Percentiles rank a stretch among this genome's conserved stretches.
These are phyloP conservation scores for Helicoverpa assulta DNA, from an alignment of 2,888 invertebrate genomes.

Conservation along the genomic window DNA sequence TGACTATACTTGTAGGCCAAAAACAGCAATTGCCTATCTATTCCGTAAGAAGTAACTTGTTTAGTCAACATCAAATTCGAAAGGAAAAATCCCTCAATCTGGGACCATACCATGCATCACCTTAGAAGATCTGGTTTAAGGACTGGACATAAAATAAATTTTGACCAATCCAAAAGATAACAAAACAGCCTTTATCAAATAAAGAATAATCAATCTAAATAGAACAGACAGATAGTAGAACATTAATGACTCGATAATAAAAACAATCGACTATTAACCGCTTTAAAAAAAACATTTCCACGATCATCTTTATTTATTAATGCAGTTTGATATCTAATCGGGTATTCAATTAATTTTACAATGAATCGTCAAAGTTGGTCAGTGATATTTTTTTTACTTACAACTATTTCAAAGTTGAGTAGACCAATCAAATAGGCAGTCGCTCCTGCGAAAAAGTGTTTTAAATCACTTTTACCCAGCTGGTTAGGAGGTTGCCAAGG, in stretches of 20 bases:
- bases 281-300: constrained; percentile 37
- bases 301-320: constrained; percentile 6
- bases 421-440: too few relatives aligned
- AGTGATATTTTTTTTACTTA: background rate
- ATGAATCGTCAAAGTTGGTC: constrained; percentile 41
- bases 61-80: too few relatives aligned
- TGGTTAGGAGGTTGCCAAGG: too few relatives aligned
- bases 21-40: too few relatives aligned
- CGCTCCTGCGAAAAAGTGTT: too few relatives aligned
- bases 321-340: constrained; percentile 25
- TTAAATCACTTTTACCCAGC: too few relatives aligned
- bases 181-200: background rate
- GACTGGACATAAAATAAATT: background rate
- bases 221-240: background rate
- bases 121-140: too few relatives aligned
- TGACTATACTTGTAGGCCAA: too few relatives aligned
- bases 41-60: too few relatives aligned
- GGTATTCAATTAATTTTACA: constrained; percentile 19
- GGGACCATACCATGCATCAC: too few relatives aligned
- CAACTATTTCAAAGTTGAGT: too few relatives aligned
- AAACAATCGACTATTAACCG: constrained; percentile 7
- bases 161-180: background rate
- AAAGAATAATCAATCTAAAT: constrained; percentile 17
- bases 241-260: constrained; percentile 15
- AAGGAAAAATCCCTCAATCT: too few relatives aligned